Percentiles rank a stretch among this genome's conserved stretches.
Evolutionary conservation across 2,888 invertebrate genomes (phyloP).

Genomic region (Orgyia antiqua): DNA sequence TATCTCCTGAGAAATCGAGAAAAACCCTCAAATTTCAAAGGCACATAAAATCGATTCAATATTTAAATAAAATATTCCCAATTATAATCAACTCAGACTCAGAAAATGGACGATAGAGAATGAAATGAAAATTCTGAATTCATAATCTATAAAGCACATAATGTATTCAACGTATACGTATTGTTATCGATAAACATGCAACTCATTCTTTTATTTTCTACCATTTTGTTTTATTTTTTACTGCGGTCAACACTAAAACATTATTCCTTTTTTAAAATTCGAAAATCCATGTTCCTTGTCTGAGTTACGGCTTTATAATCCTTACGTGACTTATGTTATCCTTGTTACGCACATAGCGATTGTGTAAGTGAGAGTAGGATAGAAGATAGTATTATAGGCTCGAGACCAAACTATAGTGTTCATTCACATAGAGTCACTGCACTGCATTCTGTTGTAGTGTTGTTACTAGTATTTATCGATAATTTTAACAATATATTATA

Average conservation of each 20-base stretch:
- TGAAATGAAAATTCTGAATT: too few relatives aligned
- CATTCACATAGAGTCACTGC: constrained; percentile 68
- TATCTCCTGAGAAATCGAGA: too few relatives aligned
- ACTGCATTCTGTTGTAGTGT: constrained; percentile 67
- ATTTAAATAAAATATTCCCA: too few relatives aligned
- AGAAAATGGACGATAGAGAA: too few relatives aligned
- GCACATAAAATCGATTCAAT: too few relatives aligned
- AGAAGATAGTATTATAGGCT: constrained; percentile 29
- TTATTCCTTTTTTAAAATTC: constrained; percentile 42
- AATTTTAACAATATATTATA: too few relatives aligned
- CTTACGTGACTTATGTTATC: constrained; percentile 38
- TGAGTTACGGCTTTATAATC: constrained; percentile 63
- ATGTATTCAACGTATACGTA: too few relatives aligned
- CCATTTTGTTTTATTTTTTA: constrained; percentile 6
- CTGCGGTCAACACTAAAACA: constrained; percentile 28
- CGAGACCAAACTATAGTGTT: constrained; percentile 51
- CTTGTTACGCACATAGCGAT: constrained; percentile 20
- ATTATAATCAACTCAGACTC: too few relatives aligned
- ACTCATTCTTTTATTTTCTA: too few relatives aligned
- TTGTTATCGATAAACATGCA: too few relatives aligned
- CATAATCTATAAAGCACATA: too few relatives aligned
- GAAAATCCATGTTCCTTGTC: constrained; percentile 35
- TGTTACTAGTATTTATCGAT: constrained; percentile 26
- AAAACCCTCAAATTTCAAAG: too few relatives aligned
- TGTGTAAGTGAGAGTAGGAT: constrained; percentile 22